Conservation (phyloP, 2,113 vertebrate genomes). For the Chloropsis cyanopogon region DNA sequence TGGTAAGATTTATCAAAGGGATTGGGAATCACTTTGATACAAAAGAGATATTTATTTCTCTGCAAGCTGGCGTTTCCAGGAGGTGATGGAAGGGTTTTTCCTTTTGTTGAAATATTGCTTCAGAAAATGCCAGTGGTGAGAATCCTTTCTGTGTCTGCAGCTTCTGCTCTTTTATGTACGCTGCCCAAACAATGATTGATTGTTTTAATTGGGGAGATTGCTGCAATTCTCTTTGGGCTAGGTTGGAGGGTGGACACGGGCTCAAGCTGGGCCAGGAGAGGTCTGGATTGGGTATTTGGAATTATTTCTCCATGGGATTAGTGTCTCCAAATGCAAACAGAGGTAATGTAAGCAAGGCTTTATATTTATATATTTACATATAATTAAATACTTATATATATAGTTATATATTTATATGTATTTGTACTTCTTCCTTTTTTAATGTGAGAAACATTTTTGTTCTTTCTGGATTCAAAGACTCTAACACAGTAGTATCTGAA, state of each 20-base stretch:
- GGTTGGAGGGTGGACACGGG: fast-evolving
- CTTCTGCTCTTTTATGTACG: fast-evolving
- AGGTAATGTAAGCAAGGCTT: not conserved
- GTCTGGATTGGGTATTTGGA: not conserved
- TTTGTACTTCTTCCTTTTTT: not conserved
- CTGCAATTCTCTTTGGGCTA: not conserved
- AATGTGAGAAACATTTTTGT: not conserved
- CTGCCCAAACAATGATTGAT: not conserved
- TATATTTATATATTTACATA: too few relatives aligned
- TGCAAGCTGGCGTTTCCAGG: not conserved
- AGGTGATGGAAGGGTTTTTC: not conserved
- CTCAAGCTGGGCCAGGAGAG: not conserved
- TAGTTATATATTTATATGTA: not conserved
- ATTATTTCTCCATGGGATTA: not conserved
- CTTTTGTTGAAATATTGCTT: not conserved
- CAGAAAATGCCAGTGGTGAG: not conserved
- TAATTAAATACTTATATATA: not conserved
- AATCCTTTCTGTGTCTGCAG: not conserved
- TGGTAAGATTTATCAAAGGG: constrained; percentile 41
- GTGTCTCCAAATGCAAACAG: not conserved
- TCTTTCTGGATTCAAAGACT: not conserved
- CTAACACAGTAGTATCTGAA: fast-evolving
- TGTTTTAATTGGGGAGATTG: not conserved
- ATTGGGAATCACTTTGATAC: not conserved
- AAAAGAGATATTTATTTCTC: constrained; percentile 36